phyloP scores from a whole-genome alignment of 2,113 vertebrate species.

The Pionites leucogaster region DNA sequence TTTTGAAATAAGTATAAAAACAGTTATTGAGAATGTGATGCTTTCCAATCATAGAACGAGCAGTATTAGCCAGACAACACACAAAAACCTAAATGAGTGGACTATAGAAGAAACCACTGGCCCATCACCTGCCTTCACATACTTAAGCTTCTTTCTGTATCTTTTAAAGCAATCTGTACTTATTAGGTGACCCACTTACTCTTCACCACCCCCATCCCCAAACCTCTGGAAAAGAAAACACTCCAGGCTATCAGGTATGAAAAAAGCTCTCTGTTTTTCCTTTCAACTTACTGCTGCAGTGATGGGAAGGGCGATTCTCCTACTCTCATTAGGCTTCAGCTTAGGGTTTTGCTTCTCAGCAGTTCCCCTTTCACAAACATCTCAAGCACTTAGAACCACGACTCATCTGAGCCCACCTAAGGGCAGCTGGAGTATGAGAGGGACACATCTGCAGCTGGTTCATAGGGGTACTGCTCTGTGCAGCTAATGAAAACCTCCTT shows the following conservation, averaged over 20 bases:
- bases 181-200: neutral
- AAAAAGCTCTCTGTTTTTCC: neutral
- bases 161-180: neutral
- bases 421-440: neutral
- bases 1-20: slow-evolving; percentile 38
- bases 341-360: neutral
- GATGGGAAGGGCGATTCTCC: neutral
- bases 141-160: neutral
- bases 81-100: neutral
- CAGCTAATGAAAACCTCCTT: neutral
- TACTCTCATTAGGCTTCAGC: neutral
- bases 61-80: neutral
- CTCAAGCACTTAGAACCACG: neutral
- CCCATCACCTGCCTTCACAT: neutral
- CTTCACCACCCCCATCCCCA: neutral
- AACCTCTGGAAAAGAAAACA: neutral
- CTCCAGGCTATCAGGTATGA: neutral
- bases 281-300: neutral
- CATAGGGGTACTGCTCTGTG: accelerated
- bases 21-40: neutral
- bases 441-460: neutral
- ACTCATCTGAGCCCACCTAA: neutral
- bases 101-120: neutral
- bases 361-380: neutral
- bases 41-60: neutral